These are phyloP conservation scores for Haliclona indistincta DNA, from an alignment of 37 sponge, comb jelly and placozoan species.

Conservation along the genomic window DNA sequence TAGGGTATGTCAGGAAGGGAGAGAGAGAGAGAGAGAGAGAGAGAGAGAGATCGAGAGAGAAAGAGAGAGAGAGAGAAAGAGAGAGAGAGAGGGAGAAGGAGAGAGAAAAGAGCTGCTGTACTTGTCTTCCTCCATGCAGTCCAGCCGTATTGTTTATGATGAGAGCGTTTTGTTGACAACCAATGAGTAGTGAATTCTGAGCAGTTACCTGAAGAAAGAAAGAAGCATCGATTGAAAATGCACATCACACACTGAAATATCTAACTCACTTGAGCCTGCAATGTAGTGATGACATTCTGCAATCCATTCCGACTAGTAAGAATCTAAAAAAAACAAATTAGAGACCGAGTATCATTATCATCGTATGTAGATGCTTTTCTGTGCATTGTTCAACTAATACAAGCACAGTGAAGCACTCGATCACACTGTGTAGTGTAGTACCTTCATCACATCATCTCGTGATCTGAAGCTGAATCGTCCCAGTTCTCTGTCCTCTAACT, in stretches of 20 bases:
- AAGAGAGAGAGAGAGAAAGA: no score
- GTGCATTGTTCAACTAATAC: no score
- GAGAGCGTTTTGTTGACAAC: conserved; percentile 37
- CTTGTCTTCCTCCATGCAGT: not conserved
- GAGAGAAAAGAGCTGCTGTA: no score
- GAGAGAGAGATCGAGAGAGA: no score
- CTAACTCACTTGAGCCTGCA: conserved; percentile 11
- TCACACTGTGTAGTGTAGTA: not conserved
- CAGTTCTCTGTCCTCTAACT: conserved; percentile 41
- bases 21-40: no score
- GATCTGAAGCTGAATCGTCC: conserved; percentile 58
- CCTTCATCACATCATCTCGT: conserved; percentile 38
- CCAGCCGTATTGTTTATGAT: conserved; percentile 1
- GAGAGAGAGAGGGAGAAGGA: no score
- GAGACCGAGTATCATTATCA: not conserved
- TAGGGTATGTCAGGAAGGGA: no score
- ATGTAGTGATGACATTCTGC: not conserved
- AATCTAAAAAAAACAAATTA: not conserved
- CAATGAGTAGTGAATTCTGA: conserved; percentile 35
- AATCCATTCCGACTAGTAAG: not conserved
- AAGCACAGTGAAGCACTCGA: not conserved
- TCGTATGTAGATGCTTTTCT: not conserved
- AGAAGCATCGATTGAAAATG: not conserved
- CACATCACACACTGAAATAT: not conserved
- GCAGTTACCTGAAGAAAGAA: conserved; percentile 28